A percentile compares a stretch with the other conserved stretches of the same genome.
These are phyloP conservation scores for Lophotis ruficrista DNA, from an alignment of 2,113 vertebrate genomes.

Conservation along the genomic window DNA sequence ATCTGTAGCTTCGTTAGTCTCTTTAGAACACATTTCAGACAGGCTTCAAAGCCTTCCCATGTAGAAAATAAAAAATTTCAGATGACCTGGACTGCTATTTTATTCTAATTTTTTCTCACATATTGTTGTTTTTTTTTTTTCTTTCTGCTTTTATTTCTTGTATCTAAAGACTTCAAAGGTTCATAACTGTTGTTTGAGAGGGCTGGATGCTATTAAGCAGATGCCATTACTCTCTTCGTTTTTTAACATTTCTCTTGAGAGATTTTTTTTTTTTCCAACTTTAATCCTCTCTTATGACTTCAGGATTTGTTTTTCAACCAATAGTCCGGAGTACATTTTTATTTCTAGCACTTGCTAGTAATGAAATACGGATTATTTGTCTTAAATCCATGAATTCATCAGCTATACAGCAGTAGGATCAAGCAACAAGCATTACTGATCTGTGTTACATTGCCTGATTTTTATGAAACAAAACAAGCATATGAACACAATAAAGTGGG, in stretches of 20 bases:
- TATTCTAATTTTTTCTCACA: neutral
- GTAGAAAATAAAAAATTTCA: neutral
- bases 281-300: constrained; percentile 48
- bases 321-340: constrained; percentile 16
- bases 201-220: neutral
- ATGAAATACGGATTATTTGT: constrained; percentile 56
- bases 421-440: neutral
- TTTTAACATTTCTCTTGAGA: constrained; percentile 4
- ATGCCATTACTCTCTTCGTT: neutral
- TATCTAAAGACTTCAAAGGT: neutral
- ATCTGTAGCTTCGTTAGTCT: neutral
- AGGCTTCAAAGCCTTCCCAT: neutral
- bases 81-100: neutral
- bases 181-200: neutral
- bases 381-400: constrained; percentile 60
- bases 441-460: neutral
- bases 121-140: no score
- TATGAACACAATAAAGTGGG: neutral
- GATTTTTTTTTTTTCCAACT: neutral
- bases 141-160: neutral
- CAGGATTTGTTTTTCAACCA: constrained; percentile 42
- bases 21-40: neutral
- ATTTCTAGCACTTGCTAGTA: constrained; percentile 50
- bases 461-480: neutral
- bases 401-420: neutral